Conservation (phyloP, 1,140 invertebrate species). For the Caenorhabditis inopinata region DNA sequence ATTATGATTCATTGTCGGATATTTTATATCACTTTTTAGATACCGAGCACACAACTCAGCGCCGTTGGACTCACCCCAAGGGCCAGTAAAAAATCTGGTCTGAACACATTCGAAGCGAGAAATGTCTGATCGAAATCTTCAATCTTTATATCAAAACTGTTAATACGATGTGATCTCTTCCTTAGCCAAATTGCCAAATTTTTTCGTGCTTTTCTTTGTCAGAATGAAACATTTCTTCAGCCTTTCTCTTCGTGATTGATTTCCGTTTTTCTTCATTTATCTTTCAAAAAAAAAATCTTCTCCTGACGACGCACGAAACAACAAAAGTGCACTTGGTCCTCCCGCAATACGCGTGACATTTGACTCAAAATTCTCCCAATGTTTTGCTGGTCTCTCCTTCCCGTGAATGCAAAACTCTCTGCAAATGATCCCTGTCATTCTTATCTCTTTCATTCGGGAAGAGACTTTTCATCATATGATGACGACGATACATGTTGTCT, state of each 20-base stretch:
- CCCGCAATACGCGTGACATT: too few relatives aligned
- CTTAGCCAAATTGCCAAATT: too few relatives aligned
- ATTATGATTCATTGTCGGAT: too few relatives aligned
- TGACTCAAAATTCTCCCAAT: neutral
- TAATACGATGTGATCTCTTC: too few relatives aligned
- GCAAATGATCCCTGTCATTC: too few relatives aligned
- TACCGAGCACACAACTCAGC: neutral
- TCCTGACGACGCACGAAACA: too few relatives aligned
- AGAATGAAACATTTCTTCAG: neutral
- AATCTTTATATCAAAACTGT: neutral
- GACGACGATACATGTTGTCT: neutral
- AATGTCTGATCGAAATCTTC: neutral
- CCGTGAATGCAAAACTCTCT: too few relatives aligned
- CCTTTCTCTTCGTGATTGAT: neutral
- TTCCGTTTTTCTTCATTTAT: too few relatives aligned
- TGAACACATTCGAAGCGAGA: neutral
- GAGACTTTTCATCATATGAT: conserved; percentile 25
- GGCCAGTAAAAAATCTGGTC: neutral
- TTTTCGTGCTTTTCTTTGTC: neutral
- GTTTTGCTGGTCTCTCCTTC: neutral
- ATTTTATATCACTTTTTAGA: neutral
- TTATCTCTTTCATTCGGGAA: neutral
- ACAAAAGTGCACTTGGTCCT: too few relatives aligned
- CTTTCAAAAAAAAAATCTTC: too few relatives aligned
- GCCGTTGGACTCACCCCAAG: neutral